A percentile compares a stretch with the other conserved stretches of the same genome.
Evolutionary conservation across 2,888 invertebrate genomes (phyloP).

Genomic region (Crocallis elinguaria): DNA sequence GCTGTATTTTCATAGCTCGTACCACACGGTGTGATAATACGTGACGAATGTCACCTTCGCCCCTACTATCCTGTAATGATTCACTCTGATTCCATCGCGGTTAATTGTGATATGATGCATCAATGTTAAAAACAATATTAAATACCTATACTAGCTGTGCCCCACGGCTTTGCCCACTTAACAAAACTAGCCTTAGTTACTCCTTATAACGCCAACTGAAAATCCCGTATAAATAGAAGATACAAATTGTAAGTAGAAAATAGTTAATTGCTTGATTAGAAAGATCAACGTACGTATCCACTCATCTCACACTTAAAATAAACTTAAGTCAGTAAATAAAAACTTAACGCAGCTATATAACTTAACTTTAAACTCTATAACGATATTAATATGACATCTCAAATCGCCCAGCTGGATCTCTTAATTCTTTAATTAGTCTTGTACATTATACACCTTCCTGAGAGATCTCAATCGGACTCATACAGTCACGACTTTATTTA

Average conservation of each 20-base stretch:
- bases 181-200: too few species aligned
- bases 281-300: too few species aligned
- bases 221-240: too few species aligned
- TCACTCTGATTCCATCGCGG: conserved; percentile 50
- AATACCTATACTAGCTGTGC: too few species aligned
- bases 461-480: conserved; percentile 43
- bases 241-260: too few species aligned
- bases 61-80: conserved; percentile 66
- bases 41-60: conserved; percentile 60
- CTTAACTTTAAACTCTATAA: not conserved
- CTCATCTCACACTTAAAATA: too few species aligned
- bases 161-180: too few species aligned
- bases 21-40: conserved; percentile 29
- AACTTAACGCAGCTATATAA: conserved; percentile 4
- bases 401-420: conserved; percentile 52
- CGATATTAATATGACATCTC: conserved; percentile 33
- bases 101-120: conserved; percentile 22
- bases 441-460: conserved; percentile 48
- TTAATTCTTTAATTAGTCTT: conserved; percentile 50
- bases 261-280: too few species aligned
- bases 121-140: not conserved
- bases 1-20: conserved; percentile 15
- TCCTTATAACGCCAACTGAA: too few species aligned
- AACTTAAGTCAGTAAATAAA: not conserved
- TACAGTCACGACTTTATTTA: conserved; percentile 34